Conservation (phyloP, 2,797 vertebrate species). For the Mastacembelus armatus region DNA sequence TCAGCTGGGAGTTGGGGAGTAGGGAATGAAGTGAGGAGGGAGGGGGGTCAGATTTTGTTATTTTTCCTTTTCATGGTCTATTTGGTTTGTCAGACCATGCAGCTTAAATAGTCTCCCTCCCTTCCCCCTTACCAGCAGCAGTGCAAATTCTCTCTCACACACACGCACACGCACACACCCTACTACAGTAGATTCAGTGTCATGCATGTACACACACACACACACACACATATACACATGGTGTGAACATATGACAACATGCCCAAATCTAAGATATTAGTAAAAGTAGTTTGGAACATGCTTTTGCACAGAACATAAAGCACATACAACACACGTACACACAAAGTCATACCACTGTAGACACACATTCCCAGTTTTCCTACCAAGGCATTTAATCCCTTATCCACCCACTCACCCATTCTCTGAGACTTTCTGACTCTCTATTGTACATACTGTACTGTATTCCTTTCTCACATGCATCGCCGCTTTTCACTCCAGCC, state of each 20-base stretch:
- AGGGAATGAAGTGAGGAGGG: constrained; percentile 12
- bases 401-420: constrained; percentile 37
- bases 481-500: constrained; percentile 10
- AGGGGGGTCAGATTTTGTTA: constrained; percentile 60
- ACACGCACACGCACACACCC: constrained; percentile 19
- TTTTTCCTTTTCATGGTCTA: constrained; percentile 78
- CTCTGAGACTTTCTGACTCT: constrained; percentile 19
- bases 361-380: constrained; percentile 51
- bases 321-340: background rate
- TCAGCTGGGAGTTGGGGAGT: constrained; percentile 59
- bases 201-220: constrained; percentile 5
- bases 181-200: background rate
- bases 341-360: constrained; percentile 14
- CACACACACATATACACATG: background rate
- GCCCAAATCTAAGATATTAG: constrained; percentile 60
- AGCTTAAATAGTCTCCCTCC: constrained; percentile 63
- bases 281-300: constrained; percentile 49
- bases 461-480: constrained; percentile 19
- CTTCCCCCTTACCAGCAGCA: constrained; percentile 33
- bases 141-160: constrained; percentile 48
- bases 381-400: constrained; percentile 58
- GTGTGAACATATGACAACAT: constrained; percentile 39
- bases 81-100: constrained; percentile 75
- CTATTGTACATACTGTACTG: background rate
- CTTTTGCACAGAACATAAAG: constrained; percentile 24